phyloP scores from a whole-genome alignment of 2,113 vertebrate species.

The Dryoscopus gambensis region DNA sequence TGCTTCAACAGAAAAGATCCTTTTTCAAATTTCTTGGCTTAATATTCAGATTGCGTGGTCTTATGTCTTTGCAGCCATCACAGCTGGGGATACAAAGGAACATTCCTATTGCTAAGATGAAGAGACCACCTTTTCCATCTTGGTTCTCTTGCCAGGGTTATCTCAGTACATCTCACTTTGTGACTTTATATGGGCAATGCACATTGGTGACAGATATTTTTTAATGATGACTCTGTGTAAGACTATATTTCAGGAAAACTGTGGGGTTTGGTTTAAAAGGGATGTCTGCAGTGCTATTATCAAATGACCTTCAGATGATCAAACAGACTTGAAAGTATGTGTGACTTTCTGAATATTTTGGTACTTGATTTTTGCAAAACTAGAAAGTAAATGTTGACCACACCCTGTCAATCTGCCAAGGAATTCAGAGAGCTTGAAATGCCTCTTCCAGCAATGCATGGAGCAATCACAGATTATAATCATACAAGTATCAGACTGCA shows the following conservation, averaged over 20 bases:
- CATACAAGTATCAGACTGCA: neutral
- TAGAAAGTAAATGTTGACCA: neutral
- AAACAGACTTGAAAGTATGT: neutral
- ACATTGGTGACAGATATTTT: neutral
- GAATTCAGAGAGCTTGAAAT: neutral
- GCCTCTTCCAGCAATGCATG: neutral
- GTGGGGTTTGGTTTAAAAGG: neutral
- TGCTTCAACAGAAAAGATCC: neutral
- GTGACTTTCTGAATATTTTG: neutral
- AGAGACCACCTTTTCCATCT: neutral
- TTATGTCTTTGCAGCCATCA: neutral
- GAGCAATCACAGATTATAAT: neutral
- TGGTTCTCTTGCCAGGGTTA: neutral
- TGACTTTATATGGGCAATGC: neutral
- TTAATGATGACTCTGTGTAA: neutral
- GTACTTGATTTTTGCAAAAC: neutral
- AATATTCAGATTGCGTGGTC: neutral
- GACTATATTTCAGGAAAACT: neutral
- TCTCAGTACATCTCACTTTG: neutral
- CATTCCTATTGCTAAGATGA: neutral
- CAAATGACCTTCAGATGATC: neutral
- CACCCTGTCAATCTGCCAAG: neutral
- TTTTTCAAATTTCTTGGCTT: neutral
- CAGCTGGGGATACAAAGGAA: neutral
- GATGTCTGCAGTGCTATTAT: neutral